These are phyloP conservation scores for Hoplostethus mediterraneus DNA, from an alignment of 2,797 vertebrate genomes.

Conservation along the genomic window DNA sequence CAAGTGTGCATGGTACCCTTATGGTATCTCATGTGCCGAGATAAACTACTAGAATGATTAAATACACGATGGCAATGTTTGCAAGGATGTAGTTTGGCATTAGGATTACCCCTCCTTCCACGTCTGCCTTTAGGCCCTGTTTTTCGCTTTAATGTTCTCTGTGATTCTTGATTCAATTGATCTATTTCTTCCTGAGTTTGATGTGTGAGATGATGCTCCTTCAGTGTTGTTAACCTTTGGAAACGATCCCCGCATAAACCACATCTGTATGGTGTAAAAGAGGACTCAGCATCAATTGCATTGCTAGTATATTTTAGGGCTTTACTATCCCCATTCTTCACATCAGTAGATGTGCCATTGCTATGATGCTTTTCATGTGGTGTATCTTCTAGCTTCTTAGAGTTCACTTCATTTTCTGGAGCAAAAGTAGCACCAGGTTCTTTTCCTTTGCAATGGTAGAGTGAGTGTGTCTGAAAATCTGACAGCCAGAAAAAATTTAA, in stretches of 20 bases:
- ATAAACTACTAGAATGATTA: slow-evolving; percentile 88
- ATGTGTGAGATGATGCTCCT: slow-evolving; percentile 83
- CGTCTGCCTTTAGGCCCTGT: slow-evolving; percentile 65
- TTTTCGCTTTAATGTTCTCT: slow-evolving; percentile 57
- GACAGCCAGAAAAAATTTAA: slow-evolving; percentile 87
- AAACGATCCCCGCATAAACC: slow-evolving; percentile 86
- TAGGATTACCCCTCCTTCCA: slow-evolving; percentile 68
- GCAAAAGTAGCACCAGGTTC: slow-evolving; percentile 42
- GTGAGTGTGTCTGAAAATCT: slow-evolving; percentile 84
- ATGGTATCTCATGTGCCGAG: slow-evolving; percentile 87
- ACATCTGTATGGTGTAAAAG: slow-evolving; percentile 81
- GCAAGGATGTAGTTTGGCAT: slow-evolving; percentile 82
- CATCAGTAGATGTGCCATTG: slow-evolving; percentile 63
- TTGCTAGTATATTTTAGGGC: slow-evolving; percentile 30
- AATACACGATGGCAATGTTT: slow-evolving; percentile 86
- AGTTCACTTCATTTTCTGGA: slow-evolving; percentile 58
- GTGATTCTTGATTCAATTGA: slow-evolving; percentile 69
- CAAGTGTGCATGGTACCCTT: slow-evolving; percentile 87
- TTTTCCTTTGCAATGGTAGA: slow-evolving; percentile 74
- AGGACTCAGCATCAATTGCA: slow-evolving; percentile 42
- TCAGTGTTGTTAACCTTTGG: slow-evolving; percentile 77
- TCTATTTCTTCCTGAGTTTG: slow-evolving; percentile 82
- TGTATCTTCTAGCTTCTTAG: slow-evolving; percentile 51
- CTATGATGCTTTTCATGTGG: slow-evolving; percentile 55
- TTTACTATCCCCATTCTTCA: slow-evolving; percentile 56